Percentiles rank a stretch among this genome's conserved stretches.
Evolutionary conservation across 2,113 vertebrate species (phyloP).

Genomic region (Cranoglanis bouderius): DNA sequence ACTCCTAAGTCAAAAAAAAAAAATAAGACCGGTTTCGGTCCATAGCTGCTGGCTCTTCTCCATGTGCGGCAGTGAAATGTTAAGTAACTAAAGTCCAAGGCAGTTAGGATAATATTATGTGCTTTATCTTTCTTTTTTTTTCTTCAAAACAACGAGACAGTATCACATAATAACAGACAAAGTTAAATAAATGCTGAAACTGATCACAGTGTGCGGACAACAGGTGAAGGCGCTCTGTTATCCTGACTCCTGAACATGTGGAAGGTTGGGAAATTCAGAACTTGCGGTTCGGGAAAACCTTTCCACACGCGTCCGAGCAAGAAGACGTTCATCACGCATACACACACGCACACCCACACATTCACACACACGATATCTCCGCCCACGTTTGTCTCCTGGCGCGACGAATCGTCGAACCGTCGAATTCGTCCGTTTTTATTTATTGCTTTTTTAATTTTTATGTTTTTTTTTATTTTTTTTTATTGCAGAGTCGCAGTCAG

Average conservation of each 20-base stretch:
- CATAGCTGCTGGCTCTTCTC: constrained; percentile 63
- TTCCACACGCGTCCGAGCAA: constrained; percentile 23
- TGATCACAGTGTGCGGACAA: constrained; percentile 59
- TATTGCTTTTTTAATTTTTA: constrained; percentile 69
- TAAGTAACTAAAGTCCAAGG: constrained; percentile 38
- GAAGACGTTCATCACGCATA: constrained; percentile 53
- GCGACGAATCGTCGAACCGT: no score
- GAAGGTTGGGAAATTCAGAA: constrained; percentile 31
- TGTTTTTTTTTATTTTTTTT: constrained; percentile 55
- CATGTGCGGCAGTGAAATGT: constrained; percentile 43
- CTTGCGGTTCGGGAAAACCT: constrained; percentile 17
- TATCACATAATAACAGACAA: not conserved
- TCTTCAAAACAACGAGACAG: not conserved
- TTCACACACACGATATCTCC: constrained; percentile 38
- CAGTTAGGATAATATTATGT: constrained; percentile 30
- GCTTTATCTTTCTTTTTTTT: not conserved
- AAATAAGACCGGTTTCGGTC: constrained; percentile 61
- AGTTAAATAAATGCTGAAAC: constrained; percentile 20
- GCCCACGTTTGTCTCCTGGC: constrained; percentile 73
- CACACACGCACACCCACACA: constrained; percentile 39
- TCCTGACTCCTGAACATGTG: constrained; percentile 23
- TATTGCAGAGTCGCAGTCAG: constrained; percentile 69
- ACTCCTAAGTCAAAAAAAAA: constrained; percentile 58
- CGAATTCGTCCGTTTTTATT: no score
- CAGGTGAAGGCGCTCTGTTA: constrained; percentile 36